A percentile compares a stretch with the other conserved stretches of the same genome.
phyloP scores from a whole-genome alignment of 2,888 invertebrate species.

The Muscina levida region DNA sequence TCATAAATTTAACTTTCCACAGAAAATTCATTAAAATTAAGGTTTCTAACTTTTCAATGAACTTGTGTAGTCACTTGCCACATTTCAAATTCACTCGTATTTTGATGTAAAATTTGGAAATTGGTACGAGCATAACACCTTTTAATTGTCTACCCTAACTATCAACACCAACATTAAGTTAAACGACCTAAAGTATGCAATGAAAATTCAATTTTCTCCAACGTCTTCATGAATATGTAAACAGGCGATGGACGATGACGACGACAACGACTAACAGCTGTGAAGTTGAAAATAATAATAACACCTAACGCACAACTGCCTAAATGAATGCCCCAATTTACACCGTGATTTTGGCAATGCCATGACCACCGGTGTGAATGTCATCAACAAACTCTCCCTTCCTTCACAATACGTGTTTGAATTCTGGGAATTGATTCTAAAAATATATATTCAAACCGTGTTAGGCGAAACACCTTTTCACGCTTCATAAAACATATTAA shows the following conservation, averaged over 20 bases:
- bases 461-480: background rate
- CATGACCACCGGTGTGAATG: background rate
- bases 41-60: no score
- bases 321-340: background rate
- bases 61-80: no score
- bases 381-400: background rate
- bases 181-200: conserved; percentile 25
- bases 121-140: no score
- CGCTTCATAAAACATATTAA: background rate
- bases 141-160: background rate
- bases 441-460: no score
- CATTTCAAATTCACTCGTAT: no score
- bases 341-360: background rate
- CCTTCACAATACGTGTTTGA: background rate
- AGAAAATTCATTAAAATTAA: no score
- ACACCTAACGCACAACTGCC: background rate
- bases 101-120: no score
- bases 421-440: background rate
- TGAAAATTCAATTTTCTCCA: conserved; percentile 7
- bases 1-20: no score
- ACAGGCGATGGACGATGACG: background rate
- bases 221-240: conserved; percentile 16
- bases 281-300: no score
- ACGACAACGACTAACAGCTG: no score
- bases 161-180: background rate